Conservation (phyloP, 2,113 vertebrate genomes). For the Acanthochromis polyacanthus region DNA sequence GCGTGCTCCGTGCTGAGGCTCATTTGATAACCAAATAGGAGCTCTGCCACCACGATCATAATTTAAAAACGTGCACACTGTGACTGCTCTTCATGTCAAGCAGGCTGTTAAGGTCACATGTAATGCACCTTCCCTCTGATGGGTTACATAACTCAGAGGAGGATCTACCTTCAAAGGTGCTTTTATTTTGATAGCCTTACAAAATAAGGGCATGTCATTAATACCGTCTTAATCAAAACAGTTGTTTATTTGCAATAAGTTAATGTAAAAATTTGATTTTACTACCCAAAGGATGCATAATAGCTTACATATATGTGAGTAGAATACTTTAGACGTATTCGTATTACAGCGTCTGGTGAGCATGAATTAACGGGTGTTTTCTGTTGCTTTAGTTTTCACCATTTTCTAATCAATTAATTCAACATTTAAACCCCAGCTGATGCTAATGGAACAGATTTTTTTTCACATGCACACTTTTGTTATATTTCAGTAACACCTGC, state of each 20-base stretch:
- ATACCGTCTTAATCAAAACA: background rate
- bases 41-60: slow-evolving; percentile 8
- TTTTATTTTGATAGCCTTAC: slow-evolving; percentile 11
- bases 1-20: slow-evolving; percentile 59
- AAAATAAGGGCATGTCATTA: background rate
- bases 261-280: slow-evolving; percentile 23
- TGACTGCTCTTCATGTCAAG: background rate
- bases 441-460: no score
- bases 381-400: background rate
- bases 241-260: slow-evolving; percentile 9
- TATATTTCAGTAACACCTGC: no score
- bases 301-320: background rate
- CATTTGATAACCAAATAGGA: slow-evolving; percentile 73
- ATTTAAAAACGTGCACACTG: background rate
- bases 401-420: background rate
- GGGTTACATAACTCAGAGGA: slow-evolving; percentile 7
- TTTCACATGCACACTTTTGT: no score
- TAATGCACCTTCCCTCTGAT: slow-evolving; percentile 8
- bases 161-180: slow-evolving; percentile 59
- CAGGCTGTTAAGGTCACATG: background rate
- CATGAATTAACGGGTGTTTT: background rate
- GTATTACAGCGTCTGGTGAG: background rate
- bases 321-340: background rate
- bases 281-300: slow-evolving; percentile 2
- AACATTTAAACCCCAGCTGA: no score